Evolutionary conservation across 2,113 vertebrate genomes (phyloP), one percentile per base, ranked within the genome.

Genomic region (Sprattus sprattus): DNA sequence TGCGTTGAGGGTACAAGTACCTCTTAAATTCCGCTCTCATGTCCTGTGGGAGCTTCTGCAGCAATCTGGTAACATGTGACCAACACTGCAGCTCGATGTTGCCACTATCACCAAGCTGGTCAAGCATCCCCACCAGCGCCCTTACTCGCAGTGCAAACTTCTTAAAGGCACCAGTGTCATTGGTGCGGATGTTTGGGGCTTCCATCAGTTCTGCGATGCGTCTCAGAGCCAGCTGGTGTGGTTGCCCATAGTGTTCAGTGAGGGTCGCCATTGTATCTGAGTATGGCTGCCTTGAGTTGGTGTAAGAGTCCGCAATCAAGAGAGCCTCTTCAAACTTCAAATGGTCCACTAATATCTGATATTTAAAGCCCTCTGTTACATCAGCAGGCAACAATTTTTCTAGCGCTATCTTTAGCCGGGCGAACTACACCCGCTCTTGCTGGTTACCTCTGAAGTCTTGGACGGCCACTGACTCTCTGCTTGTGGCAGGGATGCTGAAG

Each of bases 271-370:
- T 25, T n/a, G 60, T 64, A 4, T n/a, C 22, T 1, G 60, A 9
- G 7, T 64, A 64, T 25, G 60, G 22, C 60, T 64, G 50, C 50
- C 50, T 54, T 9, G 50, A 54, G 10, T 64, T 64, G 9, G 22
- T 64, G 8, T 64, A 64, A 0, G 60, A 64, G 16, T 64, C 60
- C 2, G 60, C 5, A 25, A 64, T 64, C 5, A 64, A n/a, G 0
- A 64, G 47, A 25, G 85, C 85, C 45, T 86, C 82, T 18, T 86
- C 82, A n/a, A 80, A 49, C 28, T 86, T 83, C 16, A 83, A 32
- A 20, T 86, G 82, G 7, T 83, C 82, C 1, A 83, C 57, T 18
- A 83, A 25, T 9, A 86, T 80, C 28, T 86, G 85, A 25, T 75
- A 86, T 32, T 83, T 86, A 28, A 86, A 83, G 6, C n/a, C 13